Evolutionary conservation across 1,140 invertebrate genomes (phyloP), one percentile per base, ranked within the genome.

Genomic region (Papilio machaon): DNA sequence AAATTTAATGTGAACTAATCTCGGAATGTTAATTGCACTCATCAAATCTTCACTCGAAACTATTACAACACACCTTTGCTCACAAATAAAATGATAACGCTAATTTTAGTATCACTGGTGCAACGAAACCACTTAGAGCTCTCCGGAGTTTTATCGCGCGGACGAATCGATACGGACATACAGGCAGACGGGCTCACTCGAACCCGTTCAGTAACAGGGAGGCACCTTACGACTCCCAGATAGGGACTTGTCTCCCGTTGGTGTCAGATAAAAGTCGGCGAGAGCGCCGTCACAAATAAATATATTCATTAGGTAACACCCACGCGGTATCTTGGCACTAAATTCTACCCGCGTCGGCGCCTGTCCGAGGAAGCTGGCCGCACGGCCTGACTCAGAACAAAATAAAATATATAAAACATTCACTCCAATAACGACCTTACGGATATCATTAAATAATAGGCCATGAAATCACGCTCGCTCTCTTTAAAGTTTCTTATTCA

Each of bases 221-320:
- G 80, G 86, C 86, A 88, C 85, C 85, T 82, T 82, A 83, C 82
- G 82, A 75, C 73, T 80, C 84, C 82, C 80, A 86, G 87, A 91
- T 90, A 91, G 86, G 82, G 84, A 87, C 87, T 83, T 89, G 89
- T 90, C 89, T 81, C 81, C 85, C 81, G 85, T 82, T 85, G 86
- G 84, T 81, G 84, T 85, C 87, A 89, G 91, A 93, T 92, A 93
- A 94, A 94, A 89, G 92, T 87, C 84, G 89, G 88, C 88, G 87
- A 81, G 82, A 79, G 81, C 88, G 84, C 85, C 83, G 82, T 87
- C 83, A 91, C 88, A 93, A 94, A 92, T 94, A 94, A 94, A 92
- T 94, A 93, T 94, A 92, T 93, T 94, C 93, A 94, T 94, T 94
- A 94, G 91, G 89, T 89, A 90, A 93, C 92, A 92, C 93, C 92